Base-by-base conservation (phyloP, 2,888 invertebrate genomes). In the Dermolepida albohirtum region DNA sequence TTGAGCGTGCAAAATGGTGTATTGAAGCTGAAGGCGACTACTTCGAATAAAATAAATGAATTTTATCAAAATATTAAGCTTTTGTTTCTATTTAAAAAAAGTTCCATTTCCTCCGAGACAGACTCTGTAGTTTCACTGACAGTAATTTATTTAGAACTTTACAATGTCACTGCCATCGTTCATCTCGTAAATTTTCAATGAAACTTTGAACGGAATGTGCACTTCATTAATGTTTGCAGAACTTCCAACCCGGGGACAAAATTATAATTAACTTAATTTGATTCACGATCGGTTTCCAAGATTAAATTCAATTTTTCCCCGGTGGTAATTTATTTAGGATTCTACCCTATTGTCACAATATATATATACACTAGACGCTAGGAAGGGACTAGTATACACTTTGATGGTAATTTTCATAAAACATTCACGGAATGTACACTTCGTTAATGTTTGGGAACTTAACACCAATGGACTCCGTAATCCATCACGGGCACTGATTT, bases 401-500 rank as follows among this genome's bases (percentile, higher is more conserved):
- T 41, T 43, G 59, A 59, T 59, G 22, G 29, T 43, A 59, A 44
- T 44, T 59, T 59, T 59, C 27, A 59, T 59, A 59, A 29, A 44
- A 44, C 27, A 43, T 43, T 43, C 43, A 27, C n/a, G 57, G 43
- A 57, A 57, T 44, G 44, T 29, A 14, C 59, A 40, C 47, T 47
- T 29, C 59, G 59, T 59, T 59, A 47, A 44, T 22, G 59, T 44
- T 59, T 59, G 11, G 17, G 29, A 29, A 54, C 54, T 54, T 54
- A 40, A 40, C 5, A 12, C 12, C n/a, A 16, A 16, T 39, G 27
- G 8, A 17, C 39, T 16, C 51, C 14, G 51, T 64, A 51, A 40
- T 27, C 51, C 41, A 64, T 64, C 52, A 64, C 64, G 14, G 7
- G 43, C 14, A 51, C 51, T 47, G 39, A 66, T 66, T 66, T 66